Evolutionary conservation across 2,888 invertebrate genomes (phyloP).

Genomic region (Syrphus vitripennis): DNA sequence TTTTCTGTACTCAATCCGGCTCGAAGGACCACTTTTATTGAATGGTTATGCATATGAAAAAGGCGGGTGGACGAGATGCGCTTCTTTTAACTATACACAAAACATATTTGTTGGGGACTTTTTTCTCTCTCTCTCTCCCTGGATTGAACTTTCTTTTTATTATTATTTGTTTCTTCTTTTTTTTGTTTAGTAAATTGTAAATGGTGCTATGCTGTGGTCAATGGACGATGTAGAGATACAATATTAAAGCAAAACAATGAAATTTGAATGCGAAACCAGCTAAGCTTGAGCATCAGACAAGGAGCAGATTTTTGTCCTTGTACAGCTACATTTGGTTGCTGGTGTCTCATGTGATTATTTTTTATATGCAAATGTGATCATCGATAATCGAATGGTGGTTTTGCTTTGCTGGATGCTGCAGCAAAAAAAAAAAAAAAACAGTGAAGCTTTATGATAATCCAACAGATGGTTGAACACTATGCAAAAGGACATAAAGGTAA

Average conservation of each 20-base stretch:
- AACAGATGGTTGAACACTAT: constrained; percentile 64
- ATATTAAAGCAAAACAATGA: constrained; percentile 45
- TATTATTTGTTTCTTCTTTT: constrained; percentile 5
- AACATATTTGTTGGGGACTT: constrained; percentile 55
- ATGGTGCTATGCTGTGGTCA: constrained; percentile 61
- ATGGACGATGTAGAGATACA: constrained; percentile 55
- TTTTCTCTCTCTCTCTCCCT: too few relatives aligned
- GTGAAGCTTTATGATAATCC: constrained; percentile 43
- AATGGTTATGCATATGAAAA: constrained; percentile 25
- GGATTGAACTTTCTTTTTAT: constrained; percentile 2
- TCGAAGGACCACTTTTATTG: constrained; percentile 60
- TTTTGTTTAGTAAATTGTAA: constrained; percentile 46
- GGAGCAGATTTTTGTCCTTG: constrained; percentile 46
- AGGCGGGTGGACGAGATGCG: constrained; percentile 9
- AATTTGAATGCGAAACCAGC: constrained; percentile 45
- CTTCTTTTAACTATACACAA: constrained; percentile 41
- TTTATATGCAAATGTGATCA: constrained; percentile 66
- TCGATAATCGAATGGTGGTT: constrained; percentile 50
- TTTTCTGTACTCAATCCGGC: constrained; percentile 26
- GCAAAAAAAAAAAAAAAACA: not conserved
- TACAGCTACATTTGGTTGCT: not conserved
- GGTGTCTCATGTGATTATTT: constrained; percentile 61
- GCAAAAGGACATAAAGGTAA: constrained; percentile 19
- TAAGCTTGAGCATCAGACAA: constrained; percentile 22
- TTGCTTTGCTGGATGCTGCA: not conserved